Base-by-base conservation (phyloP, 2,888 invertebrate species). In the Poecilus cupreus region DNA sequence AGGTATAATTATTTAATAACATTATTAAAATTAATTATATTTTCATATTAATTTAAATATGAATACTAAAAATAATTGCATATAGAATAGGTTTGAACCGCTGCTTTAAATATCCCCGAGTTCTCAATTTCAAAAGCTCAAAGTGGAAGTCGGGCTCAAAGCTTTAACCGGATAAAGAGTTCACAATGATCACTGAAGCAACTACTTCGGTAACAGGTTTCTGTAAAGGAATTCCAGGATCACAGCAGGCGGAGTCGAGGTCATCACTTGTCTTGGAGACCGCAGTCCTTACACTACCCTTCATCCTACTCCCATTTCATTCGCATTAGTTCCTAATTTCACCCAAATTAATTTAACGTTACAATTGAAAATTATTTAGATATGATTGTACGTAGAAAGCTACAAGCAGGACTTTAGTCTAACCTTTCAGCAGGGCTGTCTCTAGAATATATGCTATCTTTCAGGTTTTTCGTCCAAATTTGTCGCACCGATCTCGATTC, bases 141-240 rank as follows among this genome's bases (percentile, higher is more conserved):
- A 80, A 80, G 80, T 24, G 39, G 22, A 72, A 49, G 32, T 32
- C 32, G 10, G 22, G 10, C 64, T 72, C 72, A 72, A 51, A 70
- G 80, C 54, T 72, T 54, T 57, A 80, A 72, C 32, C 57, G 54
- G 80, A 60, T 76, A 54, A 76, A 32, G 70, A 79, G 79, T 80
- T 72, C 72, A 57, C 72, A 72, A 80, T 72, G 72, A 72, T 80
- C 72, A 80, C 26, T 54, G 54, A 72, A 80, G 80, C 80, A 54
- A 54, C 78, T 43, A 60, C 64, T 26, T 77, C 51, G n/a, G 70
- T 37, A 70, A 54, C 54, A 37, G 79, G 70, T 79, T 70, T 49
- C 39, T 57, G 57, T 37, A 37, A 79, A 51, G 76, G 39, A 37
- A 57, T 57, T 16, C 57, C 18, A 20, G 54, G 54, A 54, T 20